Evolutionary conservation across 92 coral and sea anemone genomes (phyloP).

Genomic region (Porites cylindrica): DNA sequence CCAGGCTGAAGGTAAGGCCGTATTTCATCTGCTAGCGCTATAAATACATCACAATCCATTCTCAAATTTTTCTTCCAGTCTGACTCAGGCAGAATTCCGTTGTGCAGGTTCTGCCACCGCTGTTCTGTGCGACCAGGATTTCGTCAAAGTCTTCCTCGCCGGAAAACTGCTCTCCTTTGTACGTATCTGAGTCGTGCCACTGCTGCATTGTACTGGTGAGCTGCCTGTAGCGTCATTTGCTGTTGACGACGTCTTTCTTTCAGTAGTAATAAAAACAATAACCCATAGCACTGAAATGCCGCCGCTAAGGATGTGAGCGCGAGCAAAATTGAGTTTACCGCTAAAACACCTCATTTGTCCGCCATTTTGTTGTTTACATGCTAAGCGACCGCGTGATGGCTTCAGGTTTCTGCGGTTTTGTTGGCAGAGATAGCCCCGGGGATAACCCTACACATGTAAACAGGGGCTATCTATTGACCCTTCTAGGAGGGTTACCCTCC

Average conservation of each 20-base stretch:
- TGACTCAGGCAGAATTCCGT: not conserved
- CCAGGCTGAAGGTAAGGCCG: slow-evolving; percentile 14
- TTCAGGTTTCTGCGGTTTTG: not conserved
- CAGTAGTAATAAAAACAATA: slow-evolving; percentile 10
- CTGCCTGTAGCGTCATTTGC: slow-evolving; percentile 12
- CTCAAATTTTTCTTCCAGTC: slow-evolving; percentile 37
- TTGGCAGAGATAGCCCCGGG: slow-evolving; percentile 47
- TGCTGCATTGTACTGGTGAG: slow-evolving; percentile 4
- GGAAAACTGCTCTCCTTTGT: slow-evolving; percentile 22
- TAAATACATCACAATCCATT: slow-evolving; percentile 6
- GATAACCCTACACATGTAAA: slow-evolving; percentile 37
- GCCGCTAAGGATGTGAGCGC: slow-evolving; percentile 20
- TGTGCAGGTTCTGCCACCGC: slow-evolving; percentile 37
- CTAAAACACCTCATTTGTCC: slow-evolving; percentile 24
- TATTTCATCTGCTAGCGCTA: slow-evolving; percentile 23
- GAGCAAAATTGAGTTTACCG: slow-evolving; percentile 29
- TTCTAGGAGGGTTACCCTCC: slow-evolving; percentile 40
- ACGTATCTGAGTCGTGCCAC: slow-evolving; percentile 21
- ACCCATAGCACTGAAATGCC: slow-evolving; percentile 37
- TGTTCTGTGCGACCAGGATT: slow-evolving; percentile 42
- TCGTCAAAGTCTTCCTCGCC: slow-evolving; percentile 28
- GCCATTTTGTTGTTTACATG: slow-evolving; percentile 38
- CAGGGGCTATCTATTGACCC: slow-evolving; percentile 29
- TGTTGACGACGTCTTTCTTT: slow-evolving; percentile 13
- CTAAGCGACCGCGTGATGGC: slow-evolving; percentile 2